Base-by-base conservation (phyloP, 2,113 vertebrate species). In the Phaethornis superciliosus region DNA sequence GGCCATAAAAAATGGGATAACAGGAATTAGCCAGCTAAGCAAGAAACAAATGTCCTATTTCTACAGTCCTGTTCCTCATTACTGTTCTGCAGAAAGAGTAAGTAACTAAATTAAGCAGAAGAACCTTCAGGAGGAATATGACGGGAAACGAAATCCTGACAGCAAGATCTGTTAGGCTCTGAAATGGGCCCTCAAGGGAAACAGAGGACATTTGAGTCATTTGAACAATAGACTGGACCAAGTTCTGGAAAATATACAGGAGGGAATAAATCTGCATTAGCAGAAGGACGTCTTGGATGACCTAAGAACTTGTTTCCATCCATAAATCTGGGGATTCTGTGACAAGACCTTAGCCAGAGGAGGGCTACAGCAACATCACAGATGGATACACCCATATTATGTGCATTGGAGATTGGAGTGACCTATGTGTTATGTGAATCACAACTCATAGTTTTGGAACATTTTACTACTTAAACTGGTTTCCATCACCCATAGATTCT, bases 71-170 rank as follows among this genome's bases (percentile, higher is more conserved):
- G 82, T 72, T 95, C 88, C 91, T 90, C 90, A 68, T 90, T 91
- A 90, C n/a, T 81, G 81, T 63, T 84, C 81, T 68, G 42, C 70
- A 94, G 85, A 88, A 70, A 81, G 64, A 63, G 51, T 55, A 60
- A 86, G 14, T 94, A 94, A 95, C 82, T 89, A 93, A 91, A 91
- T 95, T 90, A 95, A 85, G 82, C 85, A 93, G 85, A 86, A 71
- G 79, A 90, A 84, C 47, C 85, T 90, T 95, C 69, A 78, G 64
- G 75, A 96, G 69, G 88, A 86, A 60, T 91, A 93, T 91, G 90
- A 91, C 2, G 1, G 82, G 91, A 93, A 93, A 62, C 2, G 0
- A 60, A 90, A 93, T 40, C 72, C 60, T 95, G 69, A 91, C 88
- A 64, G 80, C 82, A 54, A 86, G 82, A 88, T 65, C 88, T 94